Evolutionary conservation across 2,797 vertebrate species (phyloP).

Genomic region (Acanthopagrus latus): DNA sequence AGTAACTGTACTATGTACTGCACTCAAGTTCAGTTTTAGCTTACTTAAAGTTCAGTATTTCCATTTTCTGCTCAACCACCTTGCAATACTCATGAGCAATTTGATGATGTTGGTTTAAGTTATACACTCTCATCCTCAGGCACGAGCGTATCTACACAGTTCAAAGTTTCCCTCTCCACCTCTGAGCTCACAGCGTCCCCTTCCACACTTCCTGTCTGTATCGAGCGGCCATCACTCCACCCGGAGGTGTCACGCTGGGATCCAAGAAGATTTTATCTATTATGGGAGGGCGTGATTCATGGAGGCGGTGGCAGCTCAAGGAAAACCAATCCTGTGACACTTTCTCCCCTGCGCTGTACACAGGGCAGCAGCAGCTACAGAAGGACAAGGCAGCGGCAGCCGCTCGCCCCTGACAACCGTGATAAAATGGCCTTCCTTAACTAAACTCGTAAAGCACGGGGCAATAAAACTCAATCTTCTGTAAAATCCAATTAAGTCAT

Average conservation of each 20-base stretch:
- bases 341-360: constrained; percentile 77
- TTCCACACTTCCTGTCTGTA: constrained; percentile 39
- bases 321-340: constrained; percentile 86
- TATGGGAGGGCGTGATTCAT: constrained; percentile 81
- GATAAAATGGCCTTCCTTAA: constrained; percentile 99
- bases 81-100: too few species aligned
- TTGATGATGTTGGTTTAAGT: too few species aligned
- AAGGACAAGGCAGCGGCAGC: constrained; percentile 85
- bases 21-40: too few species aligned
- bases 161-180: constrained; percentile 15
- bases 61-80: too few species aligned
- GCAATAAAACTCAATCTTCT: constrained; percentile 99
- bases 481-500: constrained; percentile 99
- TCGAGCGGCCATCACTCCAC: constrained; percentile 64
- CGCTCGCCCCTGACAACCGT: constrained; percentile 92
- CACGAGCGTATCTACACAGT: background rate
- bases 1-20: too few species aligned
- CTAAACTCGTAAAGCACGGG: constrained; percentile 99
- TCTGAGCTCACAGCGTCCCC: constrained; percentile 25
- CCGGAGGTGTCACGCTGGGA: constrained; percentile 50
- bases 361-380: constrained; percentile 82
- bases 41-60: too few species aligned
- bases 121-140: background rate
- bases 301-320: constrained; percentile 81
- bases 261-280: constrained; percentile 78